phyloP scores from a whole-genome alignment of 2,888 invertebrate genomes.

The Scaptomyza flava region DNA sequence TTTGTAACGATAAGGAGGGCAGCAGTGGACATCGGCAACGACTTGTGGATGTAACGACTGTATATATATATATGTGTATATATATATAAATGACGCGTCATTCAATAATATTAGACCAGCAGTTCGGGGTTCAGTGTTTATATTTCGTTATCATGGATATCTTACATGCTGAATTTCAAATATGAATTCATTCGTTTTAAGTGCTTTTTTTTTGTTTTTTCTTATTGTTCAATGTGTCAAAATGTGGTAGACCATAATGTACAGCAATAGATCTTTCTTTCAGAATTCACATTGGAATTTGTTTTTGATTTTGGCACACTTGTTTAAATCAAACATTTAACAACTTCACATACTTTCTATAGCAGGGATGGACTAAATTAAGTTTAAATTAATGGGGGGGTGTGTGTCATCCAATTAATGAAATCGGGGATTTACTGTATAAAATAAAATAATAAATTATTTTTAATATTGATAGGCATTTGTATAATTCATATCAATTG shows the following conservation, averaged over 20 bases:
- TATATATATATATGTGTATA: no score
- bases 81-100: constrained; percentile 1
- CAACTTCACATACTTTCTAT: constrained; percentile 75
- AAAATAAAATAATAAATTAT: constrained; percentile 70
- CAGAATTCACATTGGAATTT: constrained; percentile 56
- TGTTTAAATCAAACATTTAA: constrained; percentile 61
- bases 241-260: constrained; percentile 74
- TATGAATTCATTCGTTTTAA: constrained; percentile 49
- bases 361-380: constrained; percentile 79
- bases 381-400: constrained; percentile 71
- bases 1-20: constrained; percentile 19
- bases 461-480: constrained; percentile 36
- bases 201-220: no score
- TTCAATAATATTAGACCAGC: constrained; percentile 43
- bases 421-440: constrained; percentile 78
- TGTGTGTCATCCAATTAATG: constrained; percentile 73
- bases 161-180: constrained; percentile 79
- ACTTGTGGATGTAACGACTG: constrained; percentile 11
- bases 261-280: constrained; percentile 62
- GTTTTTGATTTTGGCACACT: constrained; percentile 53
- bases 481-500: constrained; percentile 21
- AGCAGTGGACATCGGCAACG: constrained; percentile 18
- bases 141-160: constrained; percentile 75
- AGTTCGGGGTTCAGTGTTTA: constrained; percentile 64
- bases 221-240: constrained; percentile 3